Evolutionary conservation across 2,113 vertebrate genomes (phyloP).

Genomic region (Orthonyx spaldingii): DNA sequence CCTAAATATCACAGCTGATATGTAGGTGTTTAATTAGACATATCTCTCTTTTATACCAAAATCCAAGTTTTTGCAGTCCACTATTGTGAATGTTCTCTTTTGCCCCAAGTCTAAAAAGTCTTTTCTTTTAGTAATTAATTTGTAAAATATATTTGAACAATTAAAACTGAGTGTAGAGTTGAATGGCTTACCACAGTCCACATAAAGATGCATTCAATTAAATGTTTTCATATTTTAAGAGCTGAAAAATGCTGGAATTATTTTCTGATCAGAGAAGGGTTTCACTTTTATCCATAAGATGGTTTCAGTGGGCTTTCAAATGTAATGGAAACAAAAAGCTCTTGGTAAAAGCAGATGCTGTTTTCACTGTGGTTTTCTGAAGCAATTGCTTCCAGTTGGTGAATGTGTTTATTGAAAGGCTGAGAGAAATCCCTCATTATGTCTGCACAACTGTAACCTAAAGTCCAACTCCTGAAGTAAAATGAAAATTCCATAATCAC

Average conservation of each 20-base stretch:
- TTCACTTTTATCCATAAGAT: constrained; percentile 9
- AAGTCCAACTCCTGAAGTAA: constrained; percentile 1
- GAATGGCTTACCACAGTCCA: not conserved
- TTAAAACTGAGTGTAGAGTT: not conserved
- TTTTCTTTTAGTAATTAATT: not conserved
- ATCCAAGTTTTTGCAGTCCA: not conserved
- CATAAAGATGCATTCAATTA: constrained; percentile 22
- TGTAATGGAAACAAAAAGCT: constrained; percentile 38
- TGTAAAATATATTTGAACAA: not conserved
- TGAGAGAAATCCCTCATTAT: constrained; percentile 51
- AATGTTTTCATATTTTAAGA: constrained; percentile 31
- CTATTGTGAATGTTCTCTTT: not conserved
- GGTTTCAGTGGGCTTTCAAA: constrained; percentile 42
- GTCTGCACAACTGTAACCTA: constrained; percentile 31
- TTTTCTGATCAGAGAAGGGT: constrained; percentile 8
- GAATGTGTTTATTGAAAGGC: constrained; percentile 43
- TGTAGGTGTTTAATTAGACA: not conserved
- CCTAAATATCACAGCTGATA: not conserved
- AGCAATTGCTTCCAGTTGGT: constrained; percentile 66
- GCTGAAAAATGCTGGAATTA: not conserved
- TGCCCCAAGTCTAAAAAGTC: not conserved
- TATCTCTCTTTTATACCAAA: not conserved
- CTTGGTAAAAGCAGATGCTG: constrained; percentile 33
- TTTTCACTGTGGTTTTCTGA: constrained; percentile 59
- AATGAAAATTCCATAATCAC: constrained; percentile 17